These are phyloP conservation scores for Drosophila cardini DNA, from an alignment of 1,140 invertebrate genomes.

Conservation along the genomic window DNA sequence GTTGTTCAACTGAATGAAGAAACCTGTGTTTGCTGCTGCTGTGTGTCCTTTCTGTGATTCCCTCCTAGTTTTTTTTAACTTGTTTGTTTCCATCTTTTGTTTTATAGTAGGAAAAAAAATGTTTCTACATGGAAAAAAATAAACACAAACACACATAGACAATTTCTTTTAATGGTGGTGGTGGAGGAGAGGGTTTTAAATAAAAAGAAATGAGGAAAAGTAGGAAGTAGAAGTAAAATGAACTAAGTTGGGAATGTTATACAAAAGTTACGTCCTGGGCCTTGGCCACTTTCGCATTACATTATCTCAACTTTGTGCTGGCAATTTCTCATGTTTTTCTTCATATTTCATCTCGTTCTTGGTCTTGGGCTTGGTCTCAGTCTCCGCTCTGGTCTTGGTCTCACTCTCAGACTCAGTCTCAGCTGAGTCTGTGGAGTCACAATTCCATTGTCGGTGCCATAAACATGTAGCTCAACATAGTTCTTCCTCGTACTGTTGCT, in stretches of 20 bases:
- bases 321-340: slow-evolving; percentile 72
- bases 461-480: slow-evolving; percentile 23
- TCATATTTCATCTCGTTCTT: slow-evolving; percentile 21
- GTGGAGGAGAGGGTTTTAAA: slow-evolving; percentile 9
- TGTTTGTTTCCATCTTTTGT: slow-evolving; percentile 5
- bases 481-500: slow-evolving; percentile 11
- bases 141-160: slow-evolving; percentile 16
- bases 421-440: no score
- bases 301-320: slow-evolving; percentile 74
- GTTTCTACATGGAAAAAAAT: slow-evolving; percentile 10
- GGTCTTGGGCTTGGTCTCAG: slow-evolving; percentile 17
- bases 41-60: no score
- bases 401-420: slow-evolving; percentile 39
- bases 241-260: slow-evolving; percentile 55
- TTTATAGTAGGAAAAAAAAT: slow-evolving; percentile 16
- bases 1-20: neutral
- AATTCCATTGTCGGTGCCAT: slow-evolving; percentile 51
- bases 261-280: slow-evolving; percentile 57
- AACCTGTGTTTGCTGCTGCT: neutral
- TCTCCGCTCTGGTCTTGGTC: neutral
- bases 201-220: neutral
- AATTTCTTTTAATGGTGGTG: slow-evolving; percentile 30
- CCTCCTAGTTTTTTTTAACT: slow-evolving; percentile 8
- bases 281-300: slow-evolving; percentile 74
- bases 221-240: slow-evolving; percentile 23